Evolutionary conservation across 2,888 invertebrate genomes (phyloP), one percentile per base, ranked within the genome.

Genomic region (Drosophila ustulata): DNA sequence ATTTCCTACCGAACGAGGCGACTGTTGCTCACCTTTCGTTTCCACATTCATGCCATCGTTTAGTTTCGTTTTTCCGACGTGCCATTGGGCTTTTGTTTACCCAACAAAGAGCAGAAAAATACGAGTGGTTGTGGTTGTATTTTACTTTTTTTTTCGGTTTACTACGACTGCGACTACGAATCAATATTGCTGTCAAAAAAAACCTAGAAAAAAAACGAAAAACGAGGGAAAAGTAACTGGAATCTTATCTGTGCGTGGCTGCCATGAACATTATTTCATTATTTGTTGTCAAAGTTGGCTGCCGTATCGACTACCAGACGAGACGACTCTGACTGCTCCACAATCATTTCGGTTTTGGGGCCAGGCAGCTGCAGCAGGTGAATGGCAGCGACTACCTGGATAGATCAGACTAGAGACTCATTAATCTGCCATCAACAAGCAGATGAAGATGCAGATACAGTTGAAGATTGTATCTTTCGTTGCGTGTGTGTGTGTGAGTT

Each of bases 151-250:
- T 39, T 56, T 26, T 30, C 25, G 4, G 28, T 55, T 25, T 47
- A 25, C 13, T 47, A 58, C 18, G 18, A 25, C 13, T 47, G 49
- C 18, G 18, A 37, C 11, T 23, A 25, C 25, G 32, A 85, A 88
- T 87, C 89, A 84, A 89, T 85, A 85, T 82, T 89, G 82, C 88
- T 88, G 89, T 85, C 85, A 84, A 88, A 78, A 78, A 73, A 53
- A 59, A 49, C 26, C 13, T 1, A 9, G 51, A 52, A 71, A 57
- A 53, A 62, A 58, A 57, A 45, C 13, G 23, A 18, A 18, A 18
- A 6, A 5, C 11, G 6, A 37, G 32, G 43, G 58, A 56, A 75
- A 32, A 13, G 26, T 45, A 71, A 74, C 72, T 71, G 72, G 71
- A 89, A 89, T 88, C 84, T 84, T 84, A 84, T 84, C 84, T 84